Evolutionary conservation across 1,140 invertebrate species (phyloP), one percentile per base, ranked within the genome.

Genomic region (Procambarus clarkii): DNA sequence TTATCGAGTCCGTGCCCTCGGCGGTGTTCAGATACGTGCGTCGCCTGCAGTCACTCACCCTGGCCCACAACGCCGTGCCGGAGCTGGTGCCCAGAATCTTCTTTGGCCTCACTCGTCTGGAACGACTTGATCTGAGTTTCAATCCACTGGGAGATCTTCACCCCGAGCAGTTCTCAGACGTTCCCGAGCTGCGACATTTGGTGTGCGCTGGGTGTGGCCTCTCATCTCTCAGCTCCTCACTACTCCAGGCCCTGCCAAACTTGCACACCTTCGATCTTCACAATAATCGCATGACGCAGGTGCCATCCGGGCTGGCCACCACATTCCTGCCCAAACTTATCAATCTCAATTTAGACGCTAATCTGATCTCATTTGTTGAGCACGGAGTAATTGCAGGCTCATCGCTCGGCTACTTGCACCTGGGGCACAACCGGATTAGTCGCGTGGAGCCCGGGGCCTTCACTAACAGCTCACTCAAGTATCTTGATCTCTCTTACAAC

Each of bases 91-190:
- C 96, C 11, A 94, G 97, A 88, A 94, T 97, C n/a, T 97, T 97
- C 94, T 95, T 96, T 85, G 96, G 96, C 94, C 94, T 97, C 24
- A 95, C 95, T 34, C 97, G 96, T 94, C 95, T 98, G 71, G 95
- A 95, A 92, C 44, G 95, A 92, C 94, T 98, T 83, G 96, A 97
- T 94, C 94, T 98, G 76, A 97, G 96, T 94, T 95, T 96, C 91
- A 98, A 98, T 95, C 96, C 96, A 82, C 94, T 97, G 45, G 94
- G 95, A 79, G 96, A 97, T 93, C 95, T 97, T 85, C 96, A 96
- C 94, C 96, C 97, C 18, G 97, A 97, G 94, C 96, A 97, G 46
- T 97, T 97, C 94, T 96, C 96, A 93, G 97, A 97, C 94, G 96
- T 97, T 54, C 94, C 95, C 45, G 87, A 93, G 45, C 94, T 97